Evolutionary conservation across 2,797 vertebrate genomes (phyloP).

Genomic region (Salarias fasciatus): DNA sequence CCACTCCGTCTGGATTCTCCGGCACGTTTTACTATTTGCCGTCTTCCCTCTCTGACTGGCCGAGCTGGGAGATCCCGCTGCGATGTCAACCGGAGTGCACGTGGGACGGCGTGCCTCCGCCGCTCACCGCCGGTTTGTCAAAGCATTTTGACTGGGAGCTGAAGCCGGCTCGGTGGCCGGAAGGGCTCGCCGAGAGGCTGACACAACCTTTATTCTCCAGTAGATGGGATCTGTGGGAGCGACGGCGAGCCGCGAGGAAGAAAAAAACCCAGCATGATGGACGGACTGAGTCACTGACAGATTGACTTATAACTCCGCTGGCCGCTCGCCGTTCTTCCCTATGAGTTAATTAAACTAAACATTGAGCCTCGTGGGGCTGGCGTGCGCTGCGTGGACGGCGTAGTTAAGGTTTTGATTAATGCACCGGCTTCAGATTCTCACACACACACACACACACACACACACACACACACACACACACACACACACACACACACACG

Average conservation of each 20-base stretch:
- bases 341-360: conserved; percentile 52
- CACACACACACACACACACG: background rate
- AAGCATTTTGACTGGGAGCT: conserved; percentile 48
- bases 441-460: conserved; percentile 6
- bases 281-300: conserved; percentile 39
- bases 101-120: conserved; percentile 20
- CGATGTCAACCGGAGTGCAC: conserved; percentile 36
- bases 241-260: conserved; percentile 19
- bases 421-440: conserved; percentile 6
- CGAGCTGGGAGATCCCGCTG: conserved; percentile 20
- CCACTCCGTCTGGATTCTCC: conserved; percentile 12
- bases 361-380: conserved; percentile 26
- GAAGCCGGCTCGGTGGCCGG: conserved; percentile 20
- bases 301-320: conserved; percentile 42
- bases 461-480: conserved; percentile 8
- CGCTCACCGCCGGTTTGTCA: conserved; percentile 15
- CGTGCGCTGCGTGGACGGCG: conserved; percentile 21
- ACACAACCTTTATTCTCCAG: conserved; percentile 29
- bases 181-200: conserved; percentile 18
- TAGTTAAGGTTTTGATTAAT: conserved; percentile 53
- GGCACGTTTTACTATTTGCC: conserved; percentile 19
- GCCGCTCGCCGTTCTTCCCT: conserved; percentile 35
- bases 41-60: conserved; percentile 41
- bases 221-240: conserved; percentile 37
- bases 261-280: conserved; percentile 24